Base-by-base conservation (phyloP, 2,888 invertebrate genomes). In the Hololepta plana region DNA sequence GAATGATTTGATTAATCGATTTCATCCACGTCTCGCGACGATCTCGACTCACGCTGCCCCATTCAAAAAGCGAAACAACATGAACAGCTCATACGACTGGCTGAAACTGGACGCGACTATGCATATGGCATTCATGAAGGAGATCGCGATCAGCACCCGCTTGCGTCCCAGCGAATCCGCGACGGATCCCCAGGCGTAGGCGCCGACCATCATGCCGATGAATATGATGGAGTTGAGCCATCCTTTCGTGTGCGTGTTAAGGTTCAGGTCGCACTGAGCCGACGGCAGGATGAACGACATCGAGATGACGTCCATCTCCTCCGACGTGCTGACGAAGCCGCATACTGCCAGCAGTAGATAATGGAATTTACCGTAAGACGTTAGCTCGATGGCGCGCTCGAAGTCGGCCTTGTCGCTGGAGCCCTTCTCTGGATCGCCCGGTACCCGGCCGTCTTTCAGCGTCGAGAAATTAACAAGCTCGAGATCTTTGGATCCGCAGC, bases 301-400 rank as follows among this genome's bases (percentile, higher is more conserved):
- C 44, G 82, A 84, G 48, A 90, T 81, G 61, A 88, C 85, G 62
- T 88, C 88, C 75, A 90, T 85, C 65, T 88, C 87, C 67, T 90
- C 88, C 56, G 85, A 85, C 40, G 84, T 84, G 62, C 81, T 82
- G 57, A 88, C 87, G 60, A 88, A 80, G 42, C 90, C 88, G 62
- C 88, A 88, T 55, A 90, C 76, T 51, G 77, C 73, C 63, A 90
- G 62, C 51, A 90, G 66, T 47, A 81, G 63, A 59, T 82, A 81
- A 59, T 90, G 88, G 59, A 88, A 90, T 57, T 77, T 71, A 47
- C 82, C 82, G 72, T 80, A 80, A 48, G 75, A 79, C 48, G 82
- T 71, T 60, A 77, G 61, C 66, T 82, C 80, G 53, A 85, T 84
- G 42, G 84, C 84, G 55, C 70, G 70, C 55, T 85, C 84, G 53